These are phyloP conservation scores for Theonella swinhoei DNA, from an alignment of 37 sponge, comb jelly and placozoan genomes.

Conservation along the genomic window DNA sequence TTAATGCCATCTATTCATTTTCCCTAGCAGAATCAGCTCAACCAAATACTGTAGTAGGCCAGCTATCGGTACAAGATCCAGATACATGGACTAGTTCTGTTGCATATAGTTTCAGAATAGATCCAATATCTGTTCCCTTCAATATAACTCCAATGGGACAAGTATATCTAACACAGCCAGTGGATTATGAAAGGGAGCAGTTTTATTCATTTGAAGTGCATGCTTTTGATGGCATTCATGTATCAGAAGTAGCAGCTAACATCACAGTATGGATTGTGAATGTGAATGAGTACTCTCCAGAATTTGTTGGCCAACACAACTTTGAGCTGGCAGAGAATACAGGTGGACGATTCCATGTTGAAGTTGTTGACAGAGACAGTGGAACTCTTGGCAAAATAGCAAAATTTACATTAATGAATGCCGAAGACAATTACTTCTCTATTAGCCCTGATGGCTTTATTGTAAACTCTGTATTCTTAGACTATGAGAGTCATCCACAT, in stretches of 20 bases:
- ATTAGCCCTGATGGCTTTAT: slow-evolving; percentile 34
- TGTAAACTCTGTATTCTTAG: slow-evolving; percentile 18
- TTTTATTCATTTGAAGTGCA: slow-evolving; percentile 18
- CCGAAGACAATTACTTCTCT: slow-evolving; percentile 8
- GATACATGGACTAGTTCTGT: not conserved
- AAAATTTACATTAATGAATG: slow-evolving; percentile 7
- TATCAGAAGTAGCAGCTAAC: slow-evolving; percentile 20
- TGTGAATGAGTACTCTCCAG: slow-evolving; percentile 58
- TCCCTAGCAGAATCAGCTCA: not conserved
- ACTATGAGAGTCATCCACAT: slow-evolving; percentile 42
- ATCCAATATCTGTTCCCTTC: slow-evolving; percentile 16
- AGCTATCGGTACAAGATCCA: slow-evolving; percentile 22
- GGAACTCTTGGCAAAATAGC: slow-evolving; percentile 25
- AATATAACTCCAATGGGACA: slow-evolving; percentile 33
- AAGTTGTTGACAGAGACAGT: slow-evolving; percentile 45
- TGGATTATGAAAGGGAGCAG: slow-evolving; percentile 45
- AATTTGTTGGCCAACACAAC: slow-evolving; percentile 24
- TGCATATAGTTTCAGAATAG: not conserved
- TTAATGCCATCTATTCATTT: slow-evolving; percentile 16
- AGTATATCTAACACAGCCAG: slow-evolving; percentile 15
- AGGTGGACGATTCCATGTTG: slow-evolving; percentile 4
- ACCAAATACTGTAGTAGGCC: slow-evolving; percentile 23
- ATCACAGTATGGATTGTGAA: slow-evolving; percentile 38
- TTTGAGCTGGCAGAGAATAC: slow-evolving; percentile 51
- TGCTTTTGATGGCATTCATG: slow-evolving; percentile 56